Percentiles rank a stretch among this genome's conserved stretches.
Evolutionary conservation across 1,140 invertebrate genomes (phyloP).

Genomic region (Thalassaphorura encarpata): DNA sequence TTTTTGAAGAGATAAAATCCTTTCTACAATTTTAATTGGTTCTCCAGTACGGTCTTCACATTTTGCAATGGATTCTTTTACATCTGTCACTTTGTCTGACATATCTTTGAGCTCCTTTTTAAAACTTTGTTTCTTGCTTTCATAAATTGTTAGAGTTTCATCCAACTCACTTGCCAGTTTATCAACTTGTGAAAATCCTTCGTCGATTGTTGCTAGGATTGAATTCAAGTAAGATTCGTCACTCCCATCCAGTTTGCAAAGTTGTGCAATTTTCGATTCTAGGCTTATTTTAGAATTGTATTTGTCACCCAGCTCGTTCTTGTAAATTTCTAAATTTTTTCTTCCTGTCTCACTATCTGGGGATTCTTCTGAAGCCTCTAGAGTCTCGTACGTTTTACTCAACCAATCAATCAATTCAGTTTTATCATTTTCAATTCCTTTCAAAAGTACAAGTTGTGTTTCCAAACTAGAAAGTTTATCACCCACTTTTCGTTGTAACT

Average conservation of each 20-base stretch:
- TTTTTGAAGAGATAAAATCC: slow-evolving; percentile 48
- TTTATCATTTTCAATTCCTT: slow-evolving; percentile 75
- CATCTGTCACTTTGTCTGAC: slow-evolving; percentile 56
- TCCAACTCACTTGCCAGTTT: slow-evolving; percentile 65
- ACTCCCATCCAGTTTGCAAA: slow-evolving; percentile 58
- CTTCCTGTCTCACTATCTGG: slow-evolving; percentile 69
- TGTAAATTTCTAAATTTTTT: slow-evolving; percentile 66
- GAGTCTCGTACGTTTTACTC: slow-evolving; percentile 59
- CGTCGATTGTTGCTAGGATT: slow-evolving; percentile 57
- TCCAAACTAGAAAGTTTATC: slow-evolving; percentile 50
- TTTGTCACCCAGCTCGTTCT: slow-evolving; percentile 70
- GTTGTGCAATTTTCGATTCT: slow-evolving; percentile 63
- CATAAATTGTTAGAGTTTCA: slow-evolving; percentile 53
- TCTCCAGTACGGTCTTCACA: slow-evolving; percentile 85
- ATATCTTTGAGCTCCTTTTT: slow-evolving; percentile 57
- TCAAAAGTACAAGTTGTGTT: slow-evolving; percentile 80
- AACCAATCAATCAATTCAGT: slow-evolving; percentile 75
- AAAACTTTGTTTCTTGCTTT: slow-evolving; percentile 60
- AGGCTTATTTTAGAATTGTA: slow-evolving; percentile 63
- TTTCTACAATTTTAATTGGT: slow-evolving; percentile 66
- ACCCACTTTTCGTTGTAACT: slow-evolving; percentile 4
- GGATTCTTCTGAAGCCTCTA: slow-evolving; percentile 59
- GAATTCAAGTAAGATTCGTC: slow-evolving; percentile 55
- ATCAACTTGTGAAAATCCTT: slow-evolving; percentile 66
- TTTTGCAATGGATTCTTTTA: slow-evolving; percentile 75